These are phyloP conservation scores for Salvelinus namaycush DNA, from an alignment of 2,113 vertebrate genomes.

Conservation along the genomic window DNA sequence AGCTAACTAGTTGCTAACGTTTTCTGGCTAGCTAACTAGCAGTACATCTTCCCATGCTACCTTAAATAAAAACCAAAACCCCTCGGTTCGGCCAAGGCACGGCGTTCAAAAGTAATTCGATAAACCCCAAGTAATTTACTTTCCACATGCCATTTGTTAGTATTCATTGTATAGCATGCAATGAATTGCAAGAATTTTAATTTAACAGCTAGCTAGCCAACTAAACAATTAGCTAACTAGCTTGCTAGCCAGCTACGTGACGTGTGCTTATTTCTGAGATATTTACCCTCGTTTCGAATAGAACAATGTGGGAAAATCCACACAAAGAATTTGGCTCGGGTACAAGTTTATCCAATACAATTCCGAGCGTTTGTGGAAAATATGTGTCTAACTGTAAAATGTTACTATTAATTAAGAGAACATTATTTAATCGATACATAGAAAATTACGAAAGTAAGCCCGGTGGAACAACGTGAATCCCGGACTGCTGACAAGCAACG, in stretches of 20 bases:
- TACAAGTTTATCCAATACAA: background rate
- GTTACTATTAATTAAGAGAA: background rate
- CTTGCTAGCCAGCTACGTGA: constrained; percentile 53
- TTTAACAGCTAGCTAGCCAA: constrained; percentile 28
- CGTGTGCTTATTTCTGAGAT: constrained; percentile 60
- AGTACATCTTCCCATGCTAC: constrained; percentile 77
- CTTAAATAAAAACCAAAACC: constrained; percentile 82
- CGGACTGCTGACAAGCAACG: constrained; percentile 39
- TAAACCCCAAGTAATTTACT: constrained; percentile 60
- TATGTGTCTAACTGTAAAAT: constrained; percentile 17
- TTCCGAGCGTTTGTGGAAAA: background rate
- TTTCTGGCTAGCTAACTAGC: constrained; percentile 45
- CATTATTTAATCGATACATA: background rate
- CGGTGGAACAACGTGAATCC: constrained; percentile 43
- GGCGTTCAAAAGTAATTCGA: constrained; percentile 77
- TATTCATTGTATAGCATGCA: background rate
- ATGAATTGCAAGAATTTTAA: constrained; percentile 26
- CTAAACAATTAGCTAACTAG: constrained; percentile 39
- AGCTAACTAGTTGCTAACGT: background rate
- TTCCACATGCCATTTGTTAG: constrained; percentile 37
- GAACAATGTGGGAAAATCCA: constrained; percentile 23
- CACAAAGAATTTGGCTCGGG: background rate
- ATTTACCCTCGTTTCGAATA: constrained; percentile 22
- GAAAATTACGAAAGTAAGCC: constrained; percentile 72
- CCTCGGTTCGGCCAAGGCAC: constrained; percentile 80